A percentile compares a stretch with the other conserved stretches of the same genome.
phyloP scores from a whole-genome alignment of 2,797 vertebrate species.

The Mus minutoides region DNA sequence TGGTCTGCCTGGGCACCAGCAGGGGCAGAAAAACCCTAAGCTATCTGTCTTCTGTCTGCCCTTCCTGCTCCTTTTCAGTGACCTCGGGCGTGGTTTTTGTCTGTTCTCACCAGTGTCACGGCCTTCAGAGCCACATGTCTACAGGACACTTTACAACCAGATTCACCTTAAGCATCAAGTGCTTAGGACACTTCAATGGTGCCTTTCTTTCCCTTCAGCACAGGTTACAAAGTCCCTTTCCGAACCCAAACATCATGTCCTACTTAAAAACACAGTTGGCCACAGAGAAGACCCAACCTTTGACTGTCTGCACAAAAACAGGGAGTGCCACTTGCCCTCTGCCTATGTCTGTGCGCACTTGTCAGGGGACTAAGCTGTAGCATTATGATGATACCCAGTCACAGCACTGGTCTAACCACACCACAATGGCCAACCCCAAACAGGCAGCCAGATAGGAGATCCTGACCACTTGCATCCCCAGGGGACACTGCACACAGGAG shows the following conservation, averaged over 20 bases:
- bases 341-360: not conserved
- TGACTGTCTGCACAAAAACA: not conserved
- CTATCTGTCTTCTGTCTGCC: not conserved
- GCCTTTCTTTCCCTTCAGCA: not conserved
- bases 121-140: not conserved
- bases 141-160: not conserved
- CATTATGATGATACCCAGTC: too few species aligned
- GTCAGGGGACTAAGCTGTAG: not conserved
- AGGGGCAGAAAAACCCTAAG: not conserved
- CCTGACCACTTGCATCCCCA: not conserved
- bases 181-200: not conserved
- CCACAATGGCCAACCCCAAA: not conserved
- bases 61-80: not conserved
- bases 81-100: not conserved
- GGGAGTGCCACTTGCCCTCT: not conserved
- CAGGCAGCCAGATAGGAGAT: not conserved
- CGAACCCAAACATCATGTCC: not conserved
- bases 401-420: not conserved
- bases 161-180: not conserved
- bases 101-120: not conserved
- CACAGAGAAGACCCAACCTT: not conserved
- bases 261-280: not conserved
- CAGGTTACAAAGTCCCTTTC: not conserved
- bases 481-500: not conserved
- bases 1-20: not conserved